Evolutionary conservation across 2,888 invertebrate species (phyloP).

Genomic region (Epirrita christyi): DNA sequence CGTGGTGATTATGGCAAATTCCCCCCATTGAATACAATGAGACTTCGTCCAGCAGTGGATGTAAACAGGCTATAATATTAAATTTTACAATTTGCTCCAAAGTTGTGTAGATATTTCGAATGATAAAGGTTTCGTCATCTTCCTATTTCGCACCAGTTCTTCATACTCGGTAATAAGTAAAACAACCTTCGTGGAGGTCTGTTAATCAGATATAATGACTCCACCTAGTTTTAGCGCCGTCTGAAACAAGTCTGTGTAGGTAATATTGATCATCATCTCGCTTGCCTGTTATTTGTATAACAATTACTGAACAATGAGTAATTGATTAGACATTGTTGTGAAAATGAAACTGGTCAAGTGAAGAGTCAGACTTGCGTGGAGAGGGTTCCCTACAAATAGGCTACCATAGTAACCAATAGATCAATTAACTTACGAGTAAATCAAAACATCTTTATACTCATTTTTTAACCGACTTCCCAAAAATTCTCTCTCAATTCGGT

Average conservation of each 20-base stretch:
- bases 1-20: too few relatives aligned
- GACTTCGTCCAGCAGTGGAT: too few relatives aligned
- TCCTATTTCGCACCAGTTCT: slow-evolving; percentile 20
- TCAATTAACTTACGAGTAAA: too few relatives aligned
- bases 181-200: slow-evolving; percentile 33
- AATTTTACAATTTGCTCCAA: not conserved
- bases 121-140: slow-evolving; percentile 25
- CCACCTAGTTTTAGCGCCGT: slow-evolving; percentile 25
- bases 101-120: not conserved
- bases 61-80: too few relatives aligned
- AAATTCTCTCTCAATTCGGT: too few relatives aligned
- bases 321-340: not conserved
- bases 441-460: too few relatives aligned
- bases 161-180: slow-evolving; percentile 27
- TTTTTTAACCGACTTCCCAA: too few relatives aligned
- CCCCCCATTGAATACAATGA: too few relatives aligned
- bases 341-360: too few relatives aligned
- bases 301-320: slow-evolving; percentile 3
- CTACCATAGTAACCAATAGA: too few relatives aligned
- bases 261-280: slow-evolving; percentile 26
- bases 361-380: too few relatives aligned
- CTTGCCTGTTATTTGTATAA: slow-evolving; percentile 16
- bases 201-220: slow-evolving; percentile 34
- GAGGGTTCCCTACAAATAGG: too few relatives aligned
- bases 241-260: slow-evolving; percentile 34